Percentiles rank a stretch among this genome's conserved stretches.
Evolutionary conservation across 2,888 invertebrate genomes (phyloP).

Genomic region (Andrena dorsata): DNA sequence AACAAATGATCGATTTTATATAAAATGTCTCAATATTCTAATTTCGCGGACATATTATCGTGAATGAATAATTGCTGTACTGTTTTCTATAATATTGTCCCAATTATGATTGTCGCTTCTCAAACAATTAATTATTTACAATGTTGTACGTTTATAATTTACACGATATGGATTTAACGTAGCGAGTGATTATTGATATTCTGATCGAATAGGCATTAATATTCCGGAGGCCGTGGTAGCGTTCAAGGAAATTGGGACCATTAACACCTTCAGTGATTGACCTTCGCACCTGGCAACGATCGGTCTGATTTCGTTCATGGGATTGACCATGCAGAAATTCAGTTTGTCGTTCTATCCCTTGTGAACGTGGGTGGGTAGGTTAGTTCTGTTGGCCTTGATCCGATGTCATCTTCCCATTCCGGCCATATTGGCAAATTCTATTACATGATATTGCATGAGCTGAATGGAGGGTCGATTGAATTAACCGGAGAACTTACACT

Average conservation of each 20-base stretch:
- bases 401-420: constrained; percentile 58
- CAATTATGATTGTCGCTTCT: neutral
- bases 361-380: constrained; percentile 19
- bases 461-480: constrained; percentile 59
- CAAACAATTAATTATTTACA: neutral
- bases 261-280: neutral
- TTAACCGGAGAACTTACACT: constrained; percentile 48
- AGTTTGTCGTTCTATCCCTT: constrained; percentile 30
- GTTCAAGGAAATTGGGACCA: neutral
- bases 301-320: constrained; percentile 15
- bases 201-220: neutral
- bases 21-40: too few species aligned
- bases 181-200: neutral
- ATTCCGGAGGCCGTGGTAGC: neutral
- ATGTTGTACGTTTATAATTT: neutral
- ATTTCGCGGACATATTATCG: too few species aligned
- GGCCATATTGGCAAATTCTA: constrained; percentile 53
- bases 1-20: too few species aligned
- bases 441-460: constrained; percentile 53
- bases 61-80: too few species aligned
- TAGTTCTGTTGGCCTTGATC: constrained; percentile 38
- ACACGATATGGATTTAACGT: neutral
- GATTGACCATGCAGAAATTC: constrained; percentile 41
- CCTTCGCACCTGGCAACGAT: constrained; percentile 20
- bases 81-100: too few species aligned